A percentile compares a stretch with the other conserved stretches of the same genome.
phyloP scores from a whole-genome alignment of 64 coral and sea anemone species.

The Actinia equina region DNA sequence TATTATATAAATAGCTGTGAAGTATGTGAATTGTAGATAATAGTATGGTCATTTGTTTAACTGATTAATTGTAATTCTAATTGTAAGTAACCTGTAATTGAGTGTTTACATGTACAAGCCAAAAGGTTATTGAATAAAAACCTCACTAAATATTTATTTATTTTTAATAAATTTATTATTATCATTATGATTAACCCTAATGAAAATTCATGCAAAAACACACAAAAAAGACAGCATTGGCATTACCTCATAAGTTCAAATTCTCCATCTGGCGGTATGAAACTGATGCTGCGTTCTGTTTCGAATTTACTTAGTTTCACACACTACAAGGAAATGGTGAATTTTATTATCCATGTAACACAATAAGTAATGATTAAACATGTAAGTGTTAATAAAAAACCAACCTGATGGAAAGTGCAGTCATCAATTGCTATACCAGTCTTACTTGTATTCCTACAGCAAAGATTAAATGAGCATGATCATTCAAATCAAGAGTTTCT shows the following conservation, averaged over 20 bases:
- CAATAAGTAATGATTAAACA: not conserved
- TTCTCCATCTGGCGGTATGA: slow-evolving; percentile 97
- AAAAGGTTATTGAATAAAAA: too few species aligned
- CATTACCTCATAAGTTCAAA: slow-evolving; percentile 98
- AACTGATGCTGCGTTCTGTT: slow-evolving; percentile 96
- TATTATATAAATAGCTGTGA: too few species aligned
- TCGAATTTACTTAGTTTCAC: slow-evolving; percentile 99
- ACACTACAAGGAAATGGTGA: slow-evolving; percentile 61
- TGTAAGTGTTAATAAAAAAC: not conserved
- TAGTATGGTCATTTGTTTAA: too few species aligned
- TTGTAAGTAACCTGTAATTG: too few species aligned
- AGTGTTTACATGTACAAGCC: too few species aligned
- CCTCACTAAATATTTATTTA: too few species aligned
- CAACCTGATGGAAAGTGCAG: slow-evolving; percentile 97
- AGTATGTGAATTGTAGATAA: too few species aligned
- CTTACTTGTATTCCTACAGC: slow-evolving; percentile 88
- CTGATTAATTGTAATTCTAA: too few species aligned
- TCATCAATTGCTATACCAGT: slow-evolving; percentile 98
- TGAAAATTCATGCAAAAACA: too few species aligned
- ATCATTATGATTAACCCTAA: too few species aligned
- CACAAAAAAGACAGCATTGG: not conserved
- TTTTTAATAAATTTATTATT: too few species aligned
- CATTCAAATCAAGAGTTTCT: too few species aligned
- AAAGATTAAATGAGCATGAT: not conserved
- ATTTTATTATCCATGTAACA: not conserved